phyloP scores from a whole-genome alignment of 2,113 vertebrate genomes.

The Etheostoma cragini region DNA sequence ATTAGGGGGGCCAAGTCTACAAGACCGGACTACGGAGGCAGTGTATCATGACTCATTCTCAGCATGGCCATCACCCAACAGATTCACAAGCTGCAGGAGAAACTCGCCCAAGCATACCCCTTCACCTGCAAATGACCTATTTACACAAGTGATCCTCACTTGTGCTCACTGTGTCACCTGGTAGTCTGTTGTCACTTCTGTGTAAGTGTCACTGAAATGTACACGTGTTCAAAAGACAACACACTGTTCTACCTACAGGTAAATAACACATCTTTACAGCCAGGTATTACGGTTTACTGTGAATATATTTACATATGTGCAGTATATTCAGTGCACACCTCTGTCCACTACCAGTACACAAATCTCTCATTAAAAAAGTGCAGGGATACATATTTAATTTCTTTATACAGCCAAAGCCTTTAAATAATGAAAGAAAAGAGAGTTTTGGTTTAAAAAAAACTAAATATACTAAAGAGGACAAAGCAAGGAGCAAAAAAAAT shows the following conservation, averaged over 20 bases:
- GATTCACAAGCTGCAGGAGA: constrained; percentile 44
- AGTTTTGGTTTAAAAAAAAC: constrained; percentile 3
- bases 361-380: not conserved
- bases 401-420: not conserved
- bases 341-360: not conserved
- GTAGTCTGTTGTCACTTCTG: constrained; percentile 32
- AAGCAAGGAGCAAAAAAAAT: constrained; percentile 14
- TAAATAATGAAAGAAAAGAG: constrained; percentile 2
- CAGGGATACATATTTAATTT: not conserved
- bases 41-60: constrained; percentile 53
- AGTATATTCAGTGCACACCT: not conserved
- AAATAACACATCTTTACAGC: not conserved
- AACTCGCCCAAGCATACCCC: constrained; percentile 50
- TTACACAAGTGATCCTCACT: constrained; percentile 26
- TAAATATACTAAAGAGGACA: constrained; percentile 17
- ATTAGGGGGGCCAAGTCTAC: constrained; percentile 31
- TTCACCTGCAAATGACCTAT: constrained; percentile 57
- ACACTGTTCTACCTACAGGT: not conserved
- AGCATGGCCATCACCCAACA: constrained; percentile 44
- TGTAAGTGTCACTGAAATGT: constrained; percentile 29
- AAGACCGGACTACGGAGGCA: constrained; percentile 27
- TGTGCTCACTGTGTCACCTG: constrained; percentile 14
- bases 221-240: not conserved
- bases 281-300: no score
- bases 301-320: not conserved